Evolutionary conservation across 2,888 invertebrate genomes (phyloP).

Genomic region (Magallana nippona): DNA sequence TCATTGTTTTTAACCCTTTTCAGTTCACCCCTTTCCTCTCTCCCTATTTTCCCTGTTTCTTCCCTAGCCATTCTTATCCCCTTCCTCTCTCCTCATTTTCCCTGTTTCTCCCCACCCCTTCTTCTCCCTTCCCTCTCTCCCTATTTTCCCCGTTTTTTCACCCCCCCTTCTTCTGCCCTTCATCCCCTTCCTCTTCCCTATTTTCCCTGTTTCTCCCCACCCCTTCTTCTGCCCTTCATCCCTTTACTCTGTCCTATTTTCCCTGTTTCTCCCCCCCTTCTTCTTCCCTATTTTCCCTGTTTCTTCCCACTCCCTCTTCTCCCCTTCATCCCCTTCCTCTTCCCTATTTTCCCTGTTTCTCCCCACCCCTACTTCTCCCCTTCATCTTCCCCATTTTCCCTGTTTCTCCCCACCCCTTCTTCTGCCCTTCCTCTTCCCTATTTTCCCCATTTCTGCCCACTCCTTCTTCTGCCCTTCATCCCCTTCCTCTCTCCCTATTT

Average conservation of each 20-base stretch:
- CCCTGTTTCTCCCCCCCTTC: slow-evolving; percentile 56
- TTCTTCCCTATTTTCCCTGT: slow-evolving; percentile 60
- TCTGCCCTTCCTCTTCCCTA: no score
- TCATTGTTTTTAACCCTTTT: neutral
- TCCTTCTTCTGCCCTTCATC: no score
- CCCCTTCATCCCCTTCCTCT: neutral
- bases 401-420: no score
- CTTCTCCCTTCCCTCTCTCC: no score
- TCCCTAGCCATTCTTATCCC: neutral
- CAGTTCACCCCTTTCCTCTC: neutral
- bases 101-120: slow-evolving; percentile 68
- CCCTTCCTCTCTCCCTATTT: no score
- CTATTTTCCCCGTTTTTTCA: neutral
- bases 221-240: neutral
- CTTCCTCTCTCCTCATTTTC: neutral
- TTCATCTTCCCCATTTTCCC: no score
- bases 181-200: slow-evolving; percentile 62
- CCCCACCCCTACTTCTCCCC: slow-evolving; percentile 19
- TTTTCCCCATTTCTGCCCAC: no score
- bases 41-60: neutral
- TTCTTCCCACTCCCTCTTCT: no score
- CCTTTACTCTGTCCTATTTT: no score
- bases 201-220: neutral
- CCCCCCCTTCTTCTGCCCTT: neutral
- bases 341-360: slow-evolving; percentile 54